A percentile compares a stretch with the other conserved stretches of the same genome.
phyloP scores from a whole-genome alignment of 2,888 invertebrate genomes.

The Philereme vetulata region DNA sequence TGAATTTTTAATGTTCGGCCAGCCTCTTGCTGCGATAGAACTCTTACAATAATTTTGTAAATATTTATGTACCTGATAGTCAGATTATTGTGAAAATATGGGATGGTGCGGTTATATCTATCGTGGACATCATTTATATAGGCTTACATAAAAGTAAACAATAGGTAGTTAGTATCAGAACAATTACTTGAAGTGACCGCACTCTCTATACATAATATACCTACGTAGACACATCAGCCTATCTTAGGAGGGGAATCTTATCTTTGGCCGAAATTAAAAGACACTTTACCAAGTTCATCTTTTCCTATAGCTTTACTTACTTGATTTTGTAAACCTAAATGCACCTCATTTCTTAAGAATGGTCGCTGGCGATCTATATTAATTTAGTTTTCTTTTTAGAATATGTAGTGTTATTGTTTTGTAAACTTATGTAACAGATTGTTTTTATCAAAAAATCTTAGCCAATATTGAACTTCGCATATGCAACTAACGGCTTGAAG shows the following conservation, averaged over 20 bases:
- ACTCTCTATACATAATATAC: slow-evolving; percentile 2
- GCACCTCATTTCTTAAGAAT: slow-evolving; percentile 77
- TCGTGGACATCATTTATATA: slow-evolving; percentile 12
- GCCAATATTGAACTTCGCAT: slow-evolving; percentile 68
- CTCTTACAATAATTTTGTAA: slow-evolving; percentile 35
- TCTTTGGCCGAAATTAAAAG: slow-evolving; percentile 51
- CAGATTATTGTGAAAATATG: slow-evolving; percentile 30
- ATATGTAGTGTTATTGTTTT: slow-evolving; percentile 70
- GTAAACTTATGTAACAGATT: slow-evolving; percentile 59
- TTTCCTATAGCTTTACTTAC: slow-evolving; percentile 66
- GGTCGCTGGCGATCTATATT: slow-evolving; percentile 78
- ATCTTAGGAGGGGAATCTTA: slow-evolving; percentile 30
- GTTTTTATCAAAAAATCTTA: slow-evolving; percentile 60
- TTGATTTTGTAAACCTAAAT: slow-evolving; percentile 70
- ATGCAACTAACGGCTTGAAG: slow-evolving; percentile 78
- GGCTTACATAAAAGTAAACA: slow-evolving; percentile 1
- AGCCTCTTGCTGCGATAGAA: slow-evolving; percentile 56
- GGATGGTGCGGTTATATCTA: slow-evolving; percentile 20
- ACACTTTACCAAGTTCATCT: slow-evolving; percentile 63
- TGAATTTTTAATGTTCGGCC: slow-evolving; percentile 78
- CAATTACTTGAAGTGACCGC: slow-evolving; percentile 11
- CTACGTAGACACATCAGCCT: slow-evolving; percentile 2
- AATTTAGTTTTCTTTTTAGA: slow-evolving; percentile 75
- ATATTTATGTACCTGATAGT: slow-evolving; percentile 32
- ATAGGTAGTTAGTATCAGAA: slow-evolving; percentile 10